Evolutionary conservation across 2,113 vertebrate species (phyloP).

Genomic region (Hippolais icterina): DNA sequence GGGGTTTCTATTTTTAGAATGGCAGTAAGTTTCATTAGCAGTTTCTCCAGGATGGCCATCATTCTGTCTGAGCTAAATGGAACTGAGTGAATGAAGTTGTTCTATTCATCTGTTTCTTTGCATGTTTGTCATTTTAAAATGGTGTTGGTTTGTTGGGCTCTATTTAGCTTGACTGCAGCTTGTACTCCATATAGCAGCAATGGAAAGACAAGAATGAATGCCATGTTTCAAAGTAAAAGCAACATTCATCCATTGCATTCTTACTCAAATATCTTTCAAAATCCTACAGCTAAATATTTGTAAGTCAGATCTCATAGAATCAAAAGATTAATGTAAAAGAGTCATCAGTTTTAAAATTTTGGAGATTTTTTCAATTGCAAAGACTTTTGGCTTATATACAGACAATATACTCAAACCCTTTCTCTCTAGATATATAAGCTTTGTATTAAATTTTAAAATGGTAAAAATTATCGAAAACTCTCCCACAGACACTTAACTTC

Average conservation of each 20-base stretch:
- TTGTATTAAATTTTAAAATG: not conserved
- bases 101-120: not conserved
- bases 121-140: accelerated
- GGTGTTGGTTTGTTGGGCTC: not conserved
- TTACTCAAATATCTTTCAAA: not conserved
- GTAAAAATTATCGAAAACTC: not conserved
- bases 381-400: not conserved
- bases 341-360: not conserved
- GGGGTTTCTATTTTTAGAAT: not conserved
- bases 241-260: not conserved
- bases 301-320: not conserved
- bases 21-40: not conserved
- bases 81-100: not conserved
- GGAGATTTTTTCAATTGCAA: not conserved
- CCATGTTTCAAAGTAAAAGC: not conserved
- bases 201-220: not conserved
- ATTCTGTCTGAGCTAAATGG: not conserved
- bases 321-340: not conserved
- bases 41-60: not conserved
- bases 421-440: not conserved
- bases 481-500: not conserved
- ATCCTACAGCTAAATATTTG: not conserved
- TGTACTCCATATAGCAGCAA: not conserved
- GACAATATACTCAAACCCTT: not conserved
- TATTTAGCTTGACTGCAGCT: not conserved